Conservation (phyloP, 2,797 vertebrate species). For the Tangara arthus region DNA sequence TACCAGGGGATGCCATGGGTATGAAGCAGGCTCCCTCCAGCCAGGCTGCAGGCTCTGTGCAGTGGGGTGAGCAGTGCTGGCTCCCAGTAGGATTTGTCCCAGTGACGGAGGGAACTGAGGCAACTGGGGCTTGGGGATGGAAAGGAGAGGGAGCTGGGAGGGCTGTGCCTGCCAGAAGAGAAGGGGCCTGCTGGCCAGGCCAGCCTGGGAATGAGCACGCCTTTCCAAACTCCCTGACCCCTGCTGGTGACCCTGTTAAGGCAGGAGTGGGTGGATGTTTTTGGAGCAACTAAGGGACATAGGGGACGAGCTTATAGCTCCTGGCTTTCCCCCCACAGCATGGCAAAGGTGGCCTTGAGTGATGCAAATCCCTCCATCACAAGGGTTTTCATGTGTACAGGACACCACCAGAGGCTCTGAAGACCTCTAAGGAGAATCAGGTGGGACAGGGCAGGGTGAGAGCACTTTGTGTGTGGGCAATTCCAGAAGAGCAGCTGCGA, state of each 20-base stretch:
- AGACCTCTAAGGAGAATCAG: background rate
- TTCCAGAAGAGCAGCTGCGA: background rate
- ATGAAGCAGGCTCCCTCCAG: background rate
- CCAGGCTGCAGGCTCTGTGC: background rate
- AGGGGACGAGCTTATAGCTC: background rate
- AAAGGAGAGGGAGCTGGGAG: background rate
- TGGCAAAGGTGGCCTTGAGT: background rate
- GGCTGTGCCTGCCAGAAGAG: background rate
- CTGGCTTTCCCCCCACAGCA: accelerated
- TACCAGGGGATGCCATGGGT: accelerated
- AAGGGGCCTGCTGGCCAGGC: background rate
- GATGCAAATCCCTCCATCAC: accelerated
- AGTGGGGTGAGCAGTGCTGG: background rate
- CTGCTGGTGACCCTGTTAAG: background rate
- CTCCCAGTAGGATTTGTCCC: background rate
- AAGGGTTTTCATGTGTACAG: background rate
- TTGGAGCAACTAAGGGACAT: background rate
- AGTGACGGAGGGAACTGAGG: background rate
- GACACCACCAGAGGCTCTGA: background rate
- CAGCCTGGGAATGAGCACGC: background rate
- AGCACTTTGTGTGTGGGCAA: background rate
- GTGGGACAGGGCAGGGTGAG: background rate
- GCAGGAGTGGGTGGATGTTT: background rate
- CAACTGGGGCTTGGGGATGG: background rate
- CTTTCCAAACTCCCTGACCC: background rate